Conservation (phyloP, 37 sponge, comb jelly and placozoan species). For the Oopsacas minuta region DNA sequence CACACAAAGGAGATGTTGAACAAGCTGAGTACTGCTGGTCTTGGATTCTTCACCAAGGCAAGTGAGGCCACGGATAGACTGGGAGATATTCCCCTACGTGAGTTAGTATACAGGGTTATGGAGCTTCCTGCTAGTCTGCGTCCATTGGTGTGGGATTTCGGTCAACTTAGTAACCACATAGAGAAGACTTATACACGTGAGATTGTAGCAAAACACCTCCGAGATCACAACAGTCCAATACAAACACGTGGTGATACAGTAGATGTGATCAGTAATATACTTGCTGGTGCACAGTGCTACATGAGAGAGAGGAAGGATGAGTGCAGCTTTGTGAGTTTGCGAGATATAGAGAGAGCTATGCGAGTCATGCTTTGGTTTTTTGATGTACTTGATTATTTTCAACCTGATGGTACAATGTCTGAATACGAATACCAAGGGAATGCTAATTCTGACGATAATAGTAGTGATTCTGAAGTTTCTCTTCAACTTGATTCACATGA, state of each 20-base stretch:
- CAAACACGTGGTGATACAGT: not conserved
- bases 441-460: not conserved
- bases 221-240: slow-evolving; percentile 17
- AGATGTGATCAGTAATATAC: slow-evolving; percentile 27
- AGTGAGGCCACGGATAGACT: slow-evolving; percentile 5
- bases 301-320: slow-evolving; percentile 73
- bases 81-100: slow-evolving; percentile 57
- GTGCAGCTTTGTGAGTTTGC: slow-evolving; percentile 53
- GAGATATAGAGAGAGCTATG: slow-evolving; percentile 52
- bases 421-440: not conserved
- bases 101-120: slow-evolving; percentile 83
- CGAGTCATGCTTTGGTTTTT: slow-evolving; percentile 28
- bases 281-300: slow-evolving; percentile 50
- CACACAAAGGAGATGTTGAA: slow-evolving; percentile 1
- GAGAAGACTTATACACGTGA: slow-evolving; percentile 49
- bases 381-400: not conserved
- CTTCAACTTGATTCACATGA: not conserved
- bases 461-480: not conserved
- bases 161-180: slow-evolving; percentile 48
- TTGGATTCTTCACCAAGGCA: not conserved
- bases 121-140: slow-evolving; percentile 76
- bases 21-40: slow-evolving; percentile 15
- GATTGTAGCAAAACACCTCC: slow-evolving; percentile 66
- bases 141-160: slow-evolving; percentile 91
- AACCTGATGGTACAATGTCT: not conserved